These are phyloP conservation scores for Bombyx mori DNA, from an alignment of 1,140 invertebrate genomes.

Conservation along the genomic window ASM3026992v2 NC_085114.1:9375001-9375500, in stretches of 20 bases:
- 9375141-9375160: constrained; percentile 71
- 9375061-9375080: constrained; percentile 89
- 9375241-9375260: too few species aligned
- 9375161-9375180: neutral
- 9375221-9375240: too few species aligned
- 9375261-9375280: neutral
- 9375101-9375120: constrained; percentile 86
- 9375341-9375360: constrained; percentile 49
- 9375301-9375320: constrained; percentile 34
- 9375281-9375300: constrained; percentile 19
- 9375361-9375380: too few species aligned
- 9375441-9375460: too few species aligned
- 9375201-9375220: too few species aligned
- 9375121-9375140: constrained; percentile 88
- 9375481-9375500: too few species aligned
- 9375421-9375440: too few species aligned
- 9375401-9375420: too few species aligned
- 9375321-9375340: constrained; percentile 49
- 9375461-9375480: too few species aligned
- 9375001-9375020: constrained; percentile 15
- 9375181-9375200: too few species aligned
- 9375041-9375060: constrained; percentile 88
- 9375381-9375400: too few species aligned
- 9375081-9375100: constrained; percentile 85
- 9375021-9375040: constrained; percentile 95